These are phyloP conservation scores for Subacronicta megacephala DNA, from an alignment of 2,888 invertebrate genomes.

Conservation along the genomic window DNA sequence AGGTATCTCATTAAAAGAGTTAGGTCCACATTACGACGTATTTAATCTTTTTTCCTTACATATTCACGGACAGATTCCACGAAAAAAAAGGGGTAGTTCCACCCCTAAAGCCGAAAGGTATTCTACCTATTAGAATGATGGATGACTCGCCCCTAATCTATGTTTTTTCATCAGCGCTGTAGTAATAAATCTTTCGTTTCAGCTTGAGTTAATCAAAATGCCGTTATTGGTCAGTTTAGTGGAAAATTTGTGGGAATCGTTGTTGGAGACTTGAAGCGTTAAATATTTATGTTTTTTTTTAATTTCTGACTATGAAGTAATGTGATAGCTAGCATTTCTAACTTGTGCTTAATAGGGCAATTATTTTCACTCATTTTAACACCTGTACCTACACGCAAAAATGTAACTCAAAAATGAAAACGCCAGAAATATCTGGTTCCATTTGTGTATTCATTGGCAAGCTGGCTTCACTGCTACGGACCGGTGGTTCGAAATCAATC, in stretches of 20 bases:
- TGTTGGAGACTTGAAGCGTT: too few species aligned
- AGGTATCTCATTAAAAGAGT: not conserved
- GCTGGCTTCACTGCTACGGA: not conserved
- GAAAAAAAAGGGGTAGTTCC: constrained; percentile 24
- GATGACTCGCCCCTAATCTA: constrained; percentile 27
- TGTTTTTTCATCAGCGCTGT: constrained; percentile 32
- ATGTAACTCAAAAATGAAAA: too few species aligned
- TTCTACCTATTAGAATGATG: constrained; percentile 38
- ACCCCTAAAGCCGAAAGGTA: constrained; percentile 5
- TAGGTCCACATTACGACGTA: not conserved
- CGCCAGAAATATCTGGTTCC: not conserved
- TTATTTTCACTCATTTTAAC: too few species aligned
- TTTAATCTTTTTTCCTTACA: not conserved
- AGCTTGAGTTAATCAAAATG: constrained; percentile 18
- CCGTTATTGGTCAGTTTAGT: constrained; percentile 18
- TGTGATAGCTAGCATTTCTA: too few species aligned
- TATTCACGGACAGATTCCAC: not conserved
- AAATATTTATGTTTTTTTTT: too few species aligned
- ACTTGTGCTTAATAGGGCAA: too few species aligned
- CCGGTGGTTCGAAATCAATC: constrained; percentile 23
- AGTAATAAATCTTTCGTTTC: constrained; percentile 42
- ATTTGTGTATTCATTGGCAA: not conserved
- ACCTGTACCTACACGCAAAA: too few species aligned
- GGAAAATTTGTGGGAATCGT: constrained; percentile 1
- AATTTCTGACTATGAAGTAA: too few species aligned